Conservation (phyloP, 2,113 vertebrate species). For the Paramormyrops kingsleyae region DNA sequence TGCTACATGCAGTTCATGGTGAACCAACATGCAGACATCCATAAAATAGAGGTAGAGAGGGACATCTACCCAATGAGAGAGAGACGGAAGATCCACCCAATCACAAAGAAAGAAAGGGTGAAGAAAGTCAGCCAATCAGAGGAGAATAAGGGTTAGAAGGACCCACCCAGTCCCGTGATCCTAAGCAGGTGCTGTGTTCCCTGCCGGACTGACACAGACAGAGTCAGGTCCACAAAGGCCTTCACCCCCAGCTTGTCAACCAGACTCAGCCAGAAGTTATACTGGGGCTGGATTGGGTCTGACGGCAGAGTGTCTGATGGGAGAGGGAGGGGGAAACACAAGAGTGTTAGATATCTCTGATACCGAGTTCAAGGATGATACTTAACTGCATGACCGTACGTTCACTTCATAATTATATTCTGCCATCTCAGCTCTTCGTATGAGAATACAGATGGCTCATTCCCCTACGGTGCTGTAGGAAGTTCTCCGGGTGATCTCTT, state of each 20-base stretch:
- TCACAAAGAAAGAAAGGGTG: neutral
- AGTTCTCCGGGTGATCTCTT: neutral
- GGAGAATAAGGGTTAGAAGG: neutral
- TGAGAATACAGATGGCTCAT: neutral
- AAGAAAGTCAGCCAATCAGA: neutral
- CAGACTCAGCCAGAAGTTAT: conserved; percentile 80
- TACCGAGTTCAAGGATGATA: neutral
- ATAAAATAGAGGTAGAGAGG: neutral
- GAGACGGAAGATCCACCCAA: neutral
- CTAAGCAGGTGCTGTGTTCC: conserved; percentile 80
- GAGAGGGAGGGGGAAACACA: neutral
- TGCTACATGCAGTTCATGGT: neutral
- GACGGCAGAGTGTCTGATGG: conserved; percentile 63
- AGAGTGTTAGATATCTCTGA: neutral
- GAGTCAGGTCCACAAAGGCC: conserved; percentile 80
- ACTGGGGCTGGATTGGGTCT: conserved; percentile 80
- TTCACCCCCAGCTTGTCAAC: conserved; percentile 81
- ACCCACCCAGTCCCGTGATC: conserved; percentile 77
- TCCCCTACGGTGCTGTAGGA: neutral
- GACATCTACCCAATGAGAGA: neutral
- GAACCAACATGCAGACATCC: neutral
- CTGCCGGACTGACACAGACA: conserved; percentile 72
- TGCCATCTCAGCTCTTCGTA: neutral
- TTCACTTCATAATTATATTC: neutral
- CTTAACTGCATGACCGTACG: neutral